Evolutionary conservation across 2,113 vertebrate species (phyloP).

Genomic region (Pipra filicauda): DNA sequence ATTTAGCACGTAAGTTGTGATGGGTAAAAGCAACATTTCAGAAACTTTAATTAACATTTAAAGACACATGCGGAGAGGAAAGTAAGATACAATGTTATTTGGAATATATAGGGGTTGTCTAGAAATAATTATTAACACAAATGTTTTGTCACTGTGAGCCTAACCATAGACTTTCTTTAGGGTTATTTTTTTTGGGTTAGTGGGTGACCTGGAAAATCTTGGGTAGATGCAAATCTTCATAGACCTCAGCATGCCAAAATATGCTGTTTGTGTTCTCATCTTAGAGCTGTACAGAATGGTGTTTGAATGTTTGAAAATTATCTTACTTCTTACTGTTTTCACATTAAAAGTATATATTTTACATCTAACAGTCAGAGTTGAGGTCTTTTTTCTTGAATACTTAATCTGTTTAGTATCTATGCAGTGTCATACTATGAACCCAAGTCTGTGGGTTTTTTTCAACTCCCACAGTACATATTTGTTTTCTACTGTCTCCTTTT

Average conservation of each 20-base stretch:
- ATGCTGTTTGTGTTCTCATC: neutral
- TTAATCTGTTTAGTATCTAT: neutral
- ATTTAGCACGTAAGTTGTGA: neutral
- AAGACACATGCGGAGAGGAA: neutral
- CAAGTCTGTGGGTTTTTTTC: neutral
- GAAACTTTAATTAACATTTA: constrained; percentile 4
- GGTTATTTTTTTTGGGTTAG: neutral
- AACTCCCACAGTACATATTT: neutral
- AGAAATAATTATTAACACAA: neutral
- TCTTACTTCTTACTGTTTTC: neutral
- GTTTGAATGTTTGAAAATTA: neutral
- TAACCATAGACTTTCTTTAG: neutral
- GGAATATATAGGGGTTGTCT: neutral
- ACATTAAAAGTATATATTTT: neutral
- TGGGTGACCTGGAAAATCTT: neutral
- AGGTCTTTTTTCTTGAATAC: neutral
- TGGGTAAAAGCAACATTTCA: neutral
- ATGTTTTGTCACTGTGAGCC: neutral
- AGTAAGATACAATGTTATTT: neutral
- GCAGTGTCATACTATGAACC: neutral
- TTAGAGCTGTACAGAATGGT: neutral
- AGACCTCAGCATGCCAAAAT: neutral
- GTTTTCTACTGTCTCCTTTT: neutral
- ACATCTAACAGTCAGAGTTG: neutral
- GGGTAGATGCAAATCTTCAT: neutral